Conservation (phyloP, 2,113 vertebrate genomes). For the Ochotona princeps region DNA sequence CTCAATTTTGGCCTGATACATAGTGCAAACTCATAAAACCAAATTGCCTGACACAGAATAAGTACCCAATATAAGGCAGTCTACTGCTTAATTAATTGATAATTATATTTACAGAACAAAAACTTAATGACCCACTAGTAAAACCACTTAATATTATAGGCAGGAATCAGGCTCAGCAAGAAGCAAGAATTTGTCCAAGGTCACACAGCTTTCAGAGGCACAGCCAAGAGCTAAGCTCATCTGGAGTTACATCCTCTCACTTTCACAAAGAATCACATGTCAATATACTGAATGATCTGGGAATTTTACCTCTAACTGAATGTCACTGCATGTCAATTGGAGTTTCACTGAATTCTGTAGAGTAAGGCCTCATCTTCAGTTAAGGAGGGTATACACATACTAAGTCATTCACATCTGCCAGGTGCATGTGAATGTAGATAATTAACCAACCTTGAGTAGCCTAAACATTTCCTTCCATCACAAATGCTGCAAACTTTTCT, state of each 20-base stretch:
- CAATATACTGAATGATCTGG: constrained; percentile 37
- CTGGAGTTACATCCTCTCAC: neutral
- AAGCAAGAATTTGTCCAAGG: too few relatives aligned
- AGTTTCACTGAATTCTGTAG: constrained; percentile 56
- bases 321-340: constrained; percentile 38
- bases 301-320: constrained; percentile 43
- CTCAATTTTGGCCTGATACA: neutral
- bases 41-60: neutral
- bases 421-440: constrained; percentile 39
- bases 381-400: neutral
- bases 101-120: constrained; percentile 32
- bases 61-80: constrained; percentile 48
- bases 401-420: constrained; percentile 42
- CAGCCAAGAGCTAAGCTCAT: neutral
- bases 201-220: constrained; percentile 8
- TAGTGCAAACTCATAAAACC: constrained; percentile 38
- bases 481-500: constrained; percentile 29
- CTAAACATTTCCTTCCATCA: neutral
- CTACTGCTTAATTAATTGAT: neutral
- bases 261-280: neutral
- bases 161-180: neutral
- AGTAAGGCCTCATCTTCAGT: constrained; percentile 58
- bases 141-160: neutral
- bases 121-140: neutral
- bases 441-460: constrained; percentile 43